Evolutionary conservation across 2,113 vertebrate genomes (phyloP), one percentile per base, ranked within the genome.

Genomic region (Fregata magnificens): DNA sequence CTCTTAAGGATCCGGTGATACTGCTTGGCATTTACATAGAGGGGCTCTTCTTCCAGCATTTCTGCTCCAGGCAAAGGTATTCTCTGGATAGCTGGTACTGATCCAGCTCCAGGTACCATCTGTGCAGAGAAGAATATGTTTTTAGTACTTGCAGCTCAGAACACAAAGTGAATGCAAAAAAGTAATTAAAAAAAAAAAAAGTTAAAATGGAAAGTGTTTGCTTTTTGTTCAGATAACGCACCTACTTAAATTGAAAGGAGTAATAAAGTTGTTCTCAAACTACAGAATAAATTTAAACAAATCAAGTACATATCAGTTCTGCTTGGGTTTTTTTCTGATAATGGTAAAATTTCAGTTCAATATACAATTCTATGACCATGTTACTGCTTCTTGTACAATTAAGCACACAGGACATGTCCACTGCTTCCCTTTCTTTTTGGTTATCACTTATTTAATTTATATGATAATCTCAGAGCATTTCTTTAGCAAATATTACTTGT

Each of bases 21-120:
- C 97, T 99, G 99, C 94, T 99, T 99, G 92, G 99, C 99, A 10
- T 99, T 99, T 71, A 99, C 99, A 11, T 99, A 99, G 10, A 99
- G 98, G 34, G 99, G 99, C 95, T 99, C 99, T 91, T 99, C 99
- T 26, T 99, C 99, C 5, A 99, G 98, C 99, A 99, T 99, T 94
- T 99, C 99, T 24, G 99, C 99, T 45, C 99, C 99, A 52, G 99
- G 99, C 73, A 99, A 82, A 34, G 99, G 99, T 89, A 99, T 99
- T 82, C 99, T 98, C 91, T 99, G 99, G 98, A 99, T 99, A 67
- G 99, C 99, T 79, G 99, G 99, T 52, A 99, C 99, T 3, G 99
- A 98, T 4, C 99, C 98, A 83, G 99, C 98, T 47, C 99, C 99
- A 25, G 99, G 99, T 19, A 99, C 99, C 99, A 99, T 99, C 99